These are phyloP conservation scores for Melanaphis sacchari DNA, from an alignment of 1,140 invertebrate species.

Conservation along the genomic window DNA sequence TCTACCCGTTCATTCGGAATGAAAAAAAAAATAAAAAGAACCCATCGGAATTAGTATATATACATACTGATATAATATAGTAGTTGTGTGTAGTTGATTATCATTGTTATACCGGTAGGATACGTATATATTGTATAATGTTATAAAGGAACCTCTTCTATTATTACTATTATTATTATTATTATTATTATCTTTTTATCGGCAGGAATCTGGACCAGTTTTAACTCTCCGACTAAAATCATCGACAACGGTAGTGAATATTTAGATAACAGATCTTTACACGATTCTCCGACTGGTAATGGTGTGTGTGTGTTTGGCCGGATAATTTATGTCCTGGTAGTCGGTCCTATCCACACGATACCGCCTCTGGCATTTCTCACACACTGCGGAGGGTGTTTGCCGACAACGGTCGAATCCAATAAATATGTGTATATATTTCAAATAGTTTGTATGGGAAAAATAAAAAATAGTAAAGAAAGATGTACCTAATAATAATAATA, in stretches of 20 bases:
- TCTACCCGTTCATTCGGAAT: neutral
- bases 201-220: conserved; percentile 35
- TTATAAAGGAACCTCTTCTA: neutral
- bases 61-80: neutral
- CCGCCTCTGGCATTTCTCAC: conserved; percentile 38
- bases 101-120: neutral
- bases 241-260: conserved; percentile 29
- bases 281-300: neutral
- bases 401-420: conserved; percentile 17
- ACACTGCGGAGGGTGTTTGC: conserved; percentile 23
- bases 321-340: conserved; percentile 37
- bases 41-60: conserved; percentile 24
- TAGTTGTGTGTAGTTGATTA: neutral
- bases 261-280: conserved; percentile 40
- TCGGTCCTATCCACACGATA: conserved; percentile 18
- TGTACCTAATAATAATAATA: conserved; percentile 18
- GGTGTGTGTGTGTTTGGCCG: neutral
- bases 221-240: neutral
- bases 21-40: conserved; percentile 15
- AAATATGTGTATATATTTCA: neutral
- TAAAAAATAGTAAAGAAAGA: conserved; percentile 29
- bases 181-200: conserved; percentile 9
- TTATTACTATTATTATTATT: conserved; percentile 17
- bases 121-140: neutral
- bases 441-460: neutral